phyloP scores from a whole-genome alignment of 2,888 invertebrate species.

The Sthenelais limicola region DNA sequence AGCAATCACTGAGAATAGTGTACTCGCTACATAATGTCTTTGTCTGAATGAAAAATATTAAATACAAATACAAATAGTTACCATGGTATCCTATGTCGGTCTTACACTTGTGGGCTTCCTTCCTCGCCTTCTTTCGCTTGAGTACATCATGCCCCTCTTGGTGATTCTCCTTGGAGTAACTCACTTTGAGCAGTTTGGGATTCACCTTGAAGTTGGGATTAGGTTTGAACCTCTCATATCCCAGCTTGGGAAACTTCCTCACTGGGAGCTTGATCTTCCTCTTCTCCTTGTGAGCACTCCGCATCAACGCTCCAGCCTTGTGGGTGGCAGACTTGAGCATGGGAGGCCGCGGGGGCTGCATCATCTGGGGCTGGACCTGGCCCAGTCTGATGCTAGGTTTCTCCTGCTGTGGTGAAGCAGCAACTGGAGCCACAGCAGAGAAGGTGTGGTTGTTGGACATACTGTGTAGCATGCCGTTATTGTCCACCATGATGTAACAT shows the following conservation, averaged over 20 bases:
- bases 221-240: neutral
- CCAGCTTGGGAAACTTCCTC: neutral
- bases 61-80: too few species aligned
- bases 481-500: constrained; percentile 19
- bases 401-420: neutral
- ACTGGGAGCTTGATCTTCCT: constrained; percentile 15
- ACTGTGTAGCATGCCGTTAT: constrained; percentile 12
- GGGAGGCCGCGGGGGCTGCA: neutral
- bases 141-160: neutral
- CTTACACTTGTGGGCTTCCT: neutral
- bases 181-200: constrained; percentile 17
- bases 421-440: neutral
- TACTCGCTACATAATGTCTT: too few species aligned
- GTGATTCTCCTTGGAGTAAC: constrained; percentile 22
- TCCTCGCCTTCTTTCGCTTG: constrained; percentile 17
- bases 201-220: constrained; percentile 28
- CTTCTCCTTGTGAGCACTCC: neutral
- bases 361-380: neutral
- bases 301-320: too few species aligned
- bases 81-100: too few species aligned
- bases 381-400: too few species aligned
- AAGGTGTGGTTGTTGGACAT: neutral
- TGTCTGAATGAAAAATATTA: too few species aligned
- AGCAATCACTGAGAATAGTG: too few species aligned
- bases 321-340: neutral